These are phyloP conservation scores for Eupithecia vulgata DNA, from an alignment of 2,888 invertebrate species.

Conservation along the genomic window DNA sequence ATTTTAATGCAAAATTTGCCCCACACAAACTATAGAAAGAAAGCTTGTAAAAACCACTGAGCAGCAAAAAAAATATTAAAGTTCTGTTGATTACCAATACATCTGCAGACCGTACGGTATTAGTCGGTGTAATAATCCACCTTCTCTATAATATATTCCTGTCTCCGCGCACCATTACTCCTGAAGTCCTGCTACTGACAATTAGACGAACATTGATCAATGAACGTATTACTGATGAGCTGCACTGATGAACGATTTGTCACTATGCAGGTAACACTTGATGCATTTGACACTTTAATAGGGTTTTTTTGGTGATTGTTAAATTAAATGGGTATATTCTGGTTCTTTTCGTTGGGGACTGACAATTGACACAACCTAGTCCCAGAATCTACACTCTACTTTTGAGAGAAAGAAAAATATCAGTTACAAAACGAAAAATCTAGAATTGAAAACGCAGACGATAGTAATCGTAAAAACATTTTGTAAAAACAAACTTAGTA, in stretches of 20 bases:
- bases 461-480: no score
- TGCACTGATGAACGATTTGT: not conserved
- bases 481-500: no score
- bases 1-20: no score
- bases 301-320: not conserved
- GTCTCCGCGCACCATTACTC: not conserved
- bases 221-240: not conserved
- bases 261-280: not conserved
- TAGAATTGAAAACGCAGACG: no score
- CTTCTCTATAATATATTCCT: not conserved
- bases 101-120: not conserved
- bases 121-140: not conserved
- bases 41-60: not conserved
- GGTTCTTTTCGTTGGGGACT: no score
- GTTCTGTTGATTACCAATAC: not conserved
- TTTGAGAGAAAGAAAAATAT: no score
- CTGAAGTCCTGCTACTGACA: not conserved
- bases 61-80: not conserved
- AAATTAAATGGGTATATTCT: no score
- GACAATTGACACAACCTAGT: no score
- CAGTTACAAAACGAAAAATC: no score
- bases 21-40: no score
- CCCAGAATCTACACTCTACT: no score
- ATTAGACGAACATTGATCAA: not conserved
- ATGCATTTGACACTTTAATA: not conserved